These are phyloP conservation scores for Nephotettix cincticeps DNA, from an alignment of 1,140 invertebrate species.

Conservation along the genomic window DNA sequence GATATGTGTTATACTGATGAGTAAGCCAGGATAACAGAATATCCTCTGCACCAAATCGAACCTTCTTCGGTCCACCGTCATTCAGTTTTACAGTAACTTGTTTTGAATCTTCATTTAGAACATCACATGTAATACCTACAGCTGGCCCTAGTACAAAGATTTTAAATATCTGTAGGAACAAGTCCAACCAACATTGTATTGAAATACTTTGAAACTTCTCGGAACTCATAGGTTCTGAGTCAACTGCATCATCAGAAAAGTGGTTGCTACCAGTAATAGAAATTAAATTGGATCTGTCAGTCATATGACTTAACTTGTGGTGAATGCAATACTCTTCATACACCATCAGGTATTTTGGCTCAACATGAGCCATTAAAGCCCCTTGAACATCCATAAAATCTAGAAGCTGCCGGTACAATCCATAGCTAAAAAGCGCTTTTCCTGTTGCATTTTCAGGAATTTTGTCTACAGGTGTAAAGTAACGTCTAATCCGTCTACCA, in stretches of 20 bases:
- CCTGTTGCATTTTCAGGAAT: slow-evolving; percentile 4
- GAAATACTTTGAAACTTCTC: slow-evolving; percentile 41
- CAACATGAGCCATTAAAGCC: slow-evolving; percentile 42
- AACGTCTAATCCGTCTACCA: slow-evolving; percentile 21
- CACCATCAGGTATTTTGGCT: slow-evolving; percentile 42
- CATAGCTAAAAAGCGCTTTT: not conserved
- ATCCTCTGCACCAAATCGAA: slow-evolving; percentile 11
- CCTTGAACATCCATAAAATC: slow-evolving; percentile 42
- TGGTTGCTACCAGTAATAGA: no score
- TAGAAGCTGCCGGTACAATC: slow-evolving; percentile 37
- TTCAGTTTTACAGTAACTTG: no score
- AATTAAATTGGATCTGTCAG: no score
- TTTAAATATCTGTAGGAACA: slow-evolving; percentile 48
- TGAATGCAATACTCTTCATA: slow-evolving; percentile 43
- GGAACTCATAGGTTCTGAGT: not conserved
- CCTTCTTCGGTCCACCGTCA: no score
- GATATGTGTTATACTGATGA: not conserved
- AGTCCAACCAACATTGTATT: slow-evolving; percentile 49
- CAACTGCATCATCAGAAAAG: no score
- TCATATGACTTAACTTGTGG: not conserved
- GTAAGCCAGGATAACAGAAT: slow-evolving; percentile 26
- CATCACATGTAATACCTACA: not conserved
- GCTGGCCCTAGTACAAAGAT: slow-evolving; percentile 38
- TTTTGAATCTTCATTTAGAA: no score
- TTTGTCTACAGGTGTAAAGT: slow-evolving; percentile 23